Conservation (phyloP, 2,797 vertebrate species). For the Coluber constrictor region DNA sequence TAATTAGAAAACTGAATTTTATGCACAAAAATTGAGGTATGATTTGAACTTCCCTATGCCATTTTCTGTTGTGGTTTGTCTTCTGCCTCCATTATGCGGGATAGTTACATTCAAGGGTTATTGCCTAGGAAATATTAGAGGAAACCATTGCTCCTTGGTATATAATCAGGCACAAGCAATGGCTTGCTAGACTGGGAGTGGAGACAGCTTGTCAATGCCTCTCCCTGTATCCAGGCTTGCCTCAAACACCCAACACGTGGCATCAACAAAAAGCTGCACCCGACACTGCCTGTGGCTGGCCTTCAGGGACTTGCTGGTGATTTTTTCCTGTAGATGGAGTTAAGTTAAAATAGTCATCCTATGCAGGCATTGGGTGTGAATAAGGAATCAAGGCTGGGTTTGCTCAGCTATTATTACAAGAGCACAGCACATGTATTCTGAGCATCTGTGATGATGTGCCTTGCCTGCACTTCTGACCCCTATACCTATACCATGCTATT, state of each 20-base stretch:
- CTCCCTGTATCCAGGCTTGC: not conserved
- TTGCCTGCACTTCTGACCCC: not conserved
- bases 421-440: not conserved
- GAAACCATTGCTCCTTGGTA: slow-evolving; percentile 41
- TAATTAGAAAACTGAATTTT: not conserved
- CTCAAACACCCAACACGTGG: slow-evolving; percentile 27
- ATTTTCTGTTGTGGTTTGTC: not conserved
- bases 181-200: not conserved
- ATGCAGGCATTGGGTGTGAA: not conserved
- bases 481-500: not conserved
- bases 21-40: not conserved
- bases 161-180: rapidly evolving
- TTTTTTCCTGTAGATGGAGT: not conserved
- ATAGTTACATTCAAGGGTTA: not conserved
- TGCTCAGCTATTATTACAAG: not conserved
- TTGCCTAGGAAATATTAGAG: not conserved
- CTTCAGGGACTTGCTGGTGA: not conserved
- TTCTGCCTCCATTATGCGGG: not conserved
- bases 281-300: not conserved
- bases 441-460: not conserved
- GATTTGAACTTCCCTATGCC: not conserved
- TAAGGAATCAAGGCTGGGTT: not conserved
- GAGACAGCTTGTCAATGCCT: not conserved
- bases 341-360: not conserved
- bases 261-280: not conserved